These are phyloP conservation scores for Gymnothorax reevesii DNA, from an alignment of 2,797 vertebrate genomes.

Conservation along the genomic window DNA sequence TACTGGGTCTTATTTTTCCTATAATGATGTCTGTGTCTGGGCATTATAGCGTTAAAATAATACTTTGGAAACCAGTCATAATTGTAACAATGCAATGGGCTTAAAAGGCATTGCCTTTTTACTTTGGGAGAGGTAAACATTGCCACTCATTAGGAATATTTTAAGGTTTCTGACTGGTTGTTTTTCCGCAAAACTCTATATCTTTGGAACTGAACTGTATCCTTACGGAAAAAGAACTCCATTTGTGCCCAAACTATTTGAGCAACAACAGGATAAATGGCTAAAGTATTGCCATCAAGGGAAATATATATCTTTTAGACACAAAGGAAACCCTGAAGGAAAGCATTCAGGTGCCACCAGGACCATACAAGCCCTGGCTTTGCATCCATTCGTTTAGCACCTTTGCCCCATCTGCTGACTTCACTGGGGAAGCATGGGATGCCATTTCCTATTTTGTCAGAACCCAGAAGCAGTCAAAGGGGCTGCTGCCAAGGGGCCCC, in stretches of 20 bases:
- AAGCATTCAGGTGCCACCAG: constrained; percentile 57
- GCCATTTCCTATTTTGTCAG: constrained; percentile 61
- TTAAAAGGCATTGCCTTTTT: not conserved
- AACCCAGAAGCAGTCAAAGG: constrained; percentile 39
- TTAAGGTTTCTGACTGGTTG: constrained; percentile 49
- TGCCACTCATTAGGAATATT: constrained; percentile 4
- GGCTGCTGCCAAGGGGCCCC: constrained; percentile 36
- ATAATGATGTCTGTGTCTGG: too few relatives aligned
- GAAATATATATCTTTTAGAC: constrained; percentile 58
- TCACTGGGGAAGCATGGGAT: constrained; percentile 51
- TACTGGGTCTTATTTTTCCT: too few relatives aligned
- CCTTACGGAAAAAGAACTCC: constrained; percentile 40
- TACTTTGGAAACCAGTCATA: not conserved
- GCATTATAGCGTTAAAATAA: too few relatives aligned
- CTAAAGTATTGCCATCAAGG: constrained; percentile 38
- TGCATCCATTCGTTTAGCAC: constrained; percentile 30
- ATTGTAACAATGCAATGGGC: not conserved
- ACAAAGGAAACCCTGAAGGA: constrained; percentile 48
- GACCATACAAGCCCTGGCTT: constrained; percentile 56
- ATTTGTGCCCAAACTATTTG: constrained; percentile 44
- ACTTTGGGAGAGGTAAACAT: not conserved
- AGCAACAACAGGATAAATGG: constrained; percentile 45
- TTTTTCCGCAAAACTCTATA: constrained; percentile 43
- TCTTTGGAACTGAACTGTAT: constrained; percentile 52
- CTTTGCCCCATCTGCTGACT: constrained; percentile 50